Evolutionary conservation across 1,140 invertebrate genomes (phyloP).

Genomic region (Drosophila sucinea): DNA sequence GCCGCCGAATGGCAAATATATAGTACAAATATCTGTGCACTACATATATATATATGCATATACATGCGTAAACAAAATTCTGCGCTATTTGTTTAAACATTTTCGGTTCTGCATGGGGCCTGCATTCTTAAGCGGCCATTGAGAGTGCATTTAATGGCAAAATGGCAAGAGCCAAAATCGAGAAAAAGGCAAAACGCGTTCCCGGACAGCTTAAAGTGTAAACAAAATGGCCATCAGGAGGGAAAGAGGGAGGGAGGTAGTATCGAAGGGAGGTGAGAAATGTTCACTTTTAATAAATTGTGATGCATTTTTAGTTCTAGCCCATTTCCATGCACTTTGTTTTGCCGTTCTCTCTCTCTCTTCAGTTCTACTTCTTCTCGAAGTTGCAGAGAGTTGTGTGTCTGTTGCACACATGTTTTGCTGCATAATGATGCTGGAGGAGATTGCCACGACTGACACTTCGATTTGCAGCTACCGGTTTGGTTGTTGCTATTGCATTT

Average conservation of each 20-base stretch:
- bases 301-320: conserved; percentile 56
- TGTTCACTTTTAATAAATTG: conserved; percentile 74
- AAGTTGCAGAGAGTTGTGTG: conserved; percentile 18
- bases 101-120: conserved; percentile 26
- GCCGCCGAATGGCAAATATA: background rate
- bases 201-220: conserved; percentile 69
- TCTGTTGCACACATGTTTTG: conserved; percentile 77
- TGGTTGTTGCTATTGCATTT: conserved; percentile 71
- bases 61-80: conserved; percentile 43
- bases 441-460: conserved; percentile 67
- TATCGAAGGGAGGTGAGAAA: conserved; percentile 18
- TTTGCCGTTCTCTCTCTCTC: conserved; percentile 37
- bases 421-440: conserved; percentile 66
- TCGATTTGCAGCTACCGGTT: conserved; percentile 65
- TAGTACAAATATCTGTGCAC: background rate
- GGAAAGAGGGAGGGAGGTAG: background rate
- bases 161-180: conserved; percentile 26
- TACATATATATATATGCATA: background rate
- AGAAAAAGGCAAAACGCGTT: background rate
- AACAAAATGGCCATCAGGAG: conserved; percentile 60
- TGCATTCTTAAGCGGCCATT: conserved; percentile 72
- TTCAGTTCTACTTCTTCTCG: conserved; percentile 14
- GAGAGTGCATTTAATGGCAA: conserved; percentile 77
- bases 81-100: conserved; percentile 72
- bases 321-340: conserved; percentile 77